phyloP scores from a whole-genome alignment of 2,888 invertebrate genomes.

The Hermaeophaga mercurialis region DNA sequence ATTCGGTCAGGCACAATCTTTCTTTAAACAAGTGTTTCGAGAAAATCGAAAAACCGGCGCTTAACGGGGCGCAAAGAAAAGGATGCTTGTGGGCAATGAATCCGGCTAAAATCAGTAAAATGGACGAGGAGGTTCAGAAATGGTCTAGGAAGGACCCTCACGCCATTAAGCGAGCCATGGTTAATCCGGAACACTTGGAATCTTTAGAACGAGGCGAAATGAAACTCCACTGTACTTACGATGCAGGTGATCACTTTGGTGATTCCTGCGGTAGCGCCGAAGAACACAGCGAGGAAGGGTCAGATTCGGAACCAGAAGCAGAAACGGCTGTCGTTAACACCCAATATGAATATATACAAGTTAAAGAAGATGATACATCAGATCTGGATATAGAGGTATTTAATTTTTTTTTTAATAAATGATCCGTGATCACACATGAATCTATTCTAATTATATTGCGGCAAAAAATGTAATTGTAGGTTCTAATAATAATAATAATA shows the following conservation, averaged over 20 bases:
- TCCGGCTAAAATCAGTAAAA: conserved; percentile 91
- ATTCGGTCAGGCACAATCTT: conserved; percentile 96
- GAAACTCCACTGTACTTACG: conserved; percentile 71
- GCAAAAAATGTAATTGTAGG: neutral
- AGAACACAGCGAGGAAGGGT: conserved; percentile 70
- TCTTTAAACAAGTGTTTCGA: conserved; percentile 98
- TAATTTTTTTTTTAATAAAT: too few species aligned
- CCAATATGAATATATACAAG: conserved; percentile 58
- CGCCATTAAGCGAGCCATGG: conserved; percentile 92
- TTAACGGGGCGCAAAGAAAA: conserved; percentile 83
- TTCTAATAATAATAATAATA: too few species aligned
- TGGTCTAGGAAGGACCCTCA: conserved; percentile 95
- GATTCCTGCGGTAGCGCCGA: conserved; percentile 68
- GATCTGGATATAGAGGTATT: conserved; percentile 64
- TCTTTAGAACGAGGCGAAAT: conserved; percentile 85
- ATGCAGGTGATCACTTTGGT: conserved; percentile 58
- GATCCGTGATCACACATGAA: too few species aligned
- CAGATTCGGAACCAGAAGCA: conserved; percentile 62
- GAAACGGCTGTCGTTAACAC: conserved; percentile 45
- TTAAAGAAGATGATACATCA: conserved; percentile 53
- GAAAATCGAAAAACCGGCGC: conserved; percentile 94
- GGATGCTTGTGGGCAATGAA: conserved; percentile 97
- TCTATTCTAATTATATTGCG: too few species aligned
- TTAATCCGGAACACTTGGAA: conserved; percentile 81
- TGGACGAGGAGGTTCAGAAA: conserved; percentile 98